Evolutionary conservation across 1,140 invertebrate species (phyloP).

Genomic region (Saccostrea cuccullata): DNA sequence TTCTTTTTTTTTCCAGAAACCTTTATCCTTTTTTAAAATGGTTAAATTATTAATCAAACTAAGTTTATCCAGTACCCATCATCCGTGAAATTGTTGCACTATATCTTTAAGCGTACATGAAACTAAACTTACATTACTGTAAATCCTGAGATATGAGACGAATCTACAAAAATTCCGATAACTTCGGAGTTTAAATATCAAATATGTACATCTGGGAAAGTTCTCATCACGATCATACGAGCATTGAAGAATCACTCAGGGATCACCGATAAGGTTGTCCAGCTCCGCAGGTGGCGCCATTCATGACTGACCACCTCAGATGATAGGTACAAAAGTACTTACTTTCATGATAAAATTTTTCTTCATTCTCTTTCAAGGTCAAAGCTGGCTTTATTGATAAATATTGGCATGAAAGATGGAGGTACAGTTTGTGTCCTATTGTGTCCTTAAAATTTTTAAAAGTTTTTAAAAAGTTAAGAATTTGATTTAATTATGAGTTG

Average conservation of each 20-base stretch:
- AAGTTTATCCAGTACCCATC: neutral
- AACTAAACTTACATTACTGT: neutral
- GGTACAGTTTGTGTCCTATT: too few relatives aligned
- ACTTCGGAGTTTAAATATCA: neutral
- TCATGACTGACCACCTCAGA: too few relatives aligned
- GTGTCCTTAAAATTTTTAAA: too few relatives aligned
- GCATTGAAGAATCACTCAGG: neutral
- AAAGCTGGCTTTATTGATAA: too few relatives aligned
- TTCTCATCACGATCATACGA: constrained; percentile 33
- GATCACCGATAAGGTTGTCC: neutral
- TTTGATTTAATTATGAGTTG: too few relatives aligned
- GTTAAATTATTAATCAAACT: neutral
- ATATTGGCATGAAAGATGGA: too few relatives aligned
- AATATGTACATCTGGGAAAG: neutral
- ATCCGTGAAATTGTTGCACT: neutral
- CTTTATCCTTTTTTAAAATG: neutral
- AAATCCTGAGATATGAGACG: neutral
- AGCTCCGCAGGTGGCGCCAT: neutral
- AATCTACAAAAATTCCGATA: neutral
- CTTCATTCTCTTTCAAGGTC: too few relatives aligned
- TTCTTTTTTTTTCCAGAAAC: too few relatives aligned
- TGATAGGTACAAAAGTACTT: too few relatives aligned
- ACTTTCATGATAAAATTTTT: too few relatives aligned
- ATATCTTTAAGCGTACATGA: neutral
- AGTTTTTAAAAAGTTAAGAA: too few relatives aligned